These are phyloP conservation scores for Rhodinocichla rosea DNA, from an alignment of 2,113 vertebrate species.

Conservation along the genomic window DNA sequence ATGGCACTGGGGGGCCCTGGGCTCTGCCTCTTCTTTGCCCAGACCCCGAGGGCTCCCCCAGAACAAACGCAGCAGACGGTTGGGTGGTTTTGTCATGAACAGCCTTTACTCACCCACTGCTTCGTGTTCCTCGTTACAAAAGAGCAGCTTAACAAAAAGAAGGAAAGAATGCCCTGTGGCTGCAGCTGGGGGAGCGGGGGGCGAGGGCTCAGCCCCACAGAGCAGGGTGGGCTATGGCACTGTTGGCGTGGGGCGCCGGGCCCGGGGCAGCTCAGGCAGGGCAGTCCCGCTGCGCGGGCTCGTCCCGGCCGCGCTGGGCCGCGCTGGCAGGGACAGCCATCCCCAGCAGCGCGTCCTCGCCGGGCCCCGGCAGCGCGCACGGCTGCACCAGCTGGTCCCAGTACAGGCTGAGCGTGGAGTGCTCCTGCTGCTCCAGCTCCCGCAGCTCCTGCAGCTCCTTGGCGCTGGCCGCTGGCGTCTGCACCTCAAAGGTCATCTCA, in stretches of 20 bases:
- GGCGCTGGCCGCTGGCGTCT: slow-evolving; percentile 70
- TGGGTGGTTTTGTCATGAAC: neutral
- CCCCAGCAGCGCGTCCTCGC: neutral
- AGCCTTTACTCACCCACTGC: neutral
- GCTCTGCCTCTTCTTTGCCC: neutral
- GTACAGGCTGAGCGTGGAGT: slow-evolving; percentile 36
- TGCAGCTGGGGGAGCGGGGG: neutral
- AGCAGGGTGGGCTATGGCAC: slow-evolving; percentile 5
- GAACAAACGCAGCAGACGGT: fast-evolving
- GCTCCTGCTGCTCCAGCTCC: slow-evolving; percentile 49
- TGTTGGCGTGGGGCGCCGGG: neutral
- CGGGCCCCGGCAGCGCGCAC: neutral
- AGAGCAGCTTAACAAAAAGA: neutral
- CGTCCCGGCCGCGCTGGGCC: neutral
- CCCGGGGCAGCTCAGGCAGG: neutral
- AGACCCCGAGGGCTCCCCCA: neutral
- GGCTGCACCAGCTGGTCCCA: slow-evolving; percentile 57
- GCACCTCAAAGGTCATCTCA: slow-evolving; percentile 81
- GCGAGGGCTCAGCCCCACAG: neutral
- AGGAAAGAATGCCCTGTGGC: neutral
- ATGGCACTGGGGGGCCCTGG: neutral
- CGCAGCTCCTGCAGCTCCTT: slow-evolving; percentile 61
- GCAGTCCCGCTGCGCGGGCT: neutral
- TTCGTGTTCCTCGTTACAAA: neutral
- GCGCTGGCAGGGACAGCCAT: neutral